These are phyloP conservation scores for Oreochromis aureus DNA, from an alignment of 2,113 vertebrate genomes.

Conservation along the genomic window DNA sequence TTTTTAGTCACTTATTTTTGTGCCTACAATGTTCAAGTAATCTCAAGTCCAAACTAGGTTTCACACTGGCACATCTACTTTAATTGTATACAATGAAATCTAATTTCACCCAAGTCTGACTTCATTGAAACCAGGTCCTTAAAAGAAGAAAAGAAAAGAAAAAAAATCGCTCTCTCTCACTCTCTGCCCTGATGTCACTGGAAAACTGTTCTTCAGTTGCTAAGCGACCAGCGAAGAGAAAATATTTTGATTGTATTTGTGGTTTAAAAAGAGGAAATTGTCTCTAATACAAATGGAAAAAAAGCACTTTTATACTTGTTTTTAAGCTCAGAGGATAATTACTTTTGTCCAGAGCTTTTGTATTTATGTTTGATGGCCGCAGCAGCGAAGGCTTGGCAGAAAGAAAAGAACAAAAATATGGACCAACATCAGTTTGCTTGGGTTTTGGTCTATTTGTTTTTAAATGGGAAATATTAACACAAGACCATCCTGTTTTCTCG, in stretches of 20 bases:
- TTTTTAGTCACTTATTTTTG: neutral
- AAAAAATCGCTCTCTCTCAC: constrained; percentile 9
- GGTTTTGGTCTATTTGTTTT: constrained; percentile 14
- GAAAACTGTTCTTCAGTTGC: constrained; percentile 74
- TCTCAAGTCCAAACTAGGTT: neutral
- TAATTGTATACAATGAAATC: constrained; percentile 31
- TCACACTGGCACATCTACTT: neutral
- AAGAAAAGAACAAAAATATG: constrained; percentile 15
- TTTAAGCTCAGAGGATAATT: constrained; percentile 39
- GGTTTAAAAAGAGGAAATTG: constrained; percentile 56
- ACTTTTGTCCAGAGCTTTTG: constrained; percentile 18
- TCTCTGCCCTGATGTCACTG: constrained; percentile 67
- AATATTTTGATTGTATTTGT: constrained; percentile 71
- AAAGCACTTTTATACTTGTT: constrained; percentile 54
- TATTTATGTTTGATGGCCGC: constrained; percentile 7
- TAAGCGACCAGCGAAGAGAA: constrained; percentile 69
- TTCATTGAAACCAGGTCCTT: constrained; percentile 43
- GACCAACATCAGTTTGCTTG: constrained; percentile 17
- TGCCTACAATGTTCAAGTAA: neutral
- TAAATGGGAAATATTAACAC: constrained; percentile 15
- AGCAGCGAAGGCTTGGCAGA: neutral
- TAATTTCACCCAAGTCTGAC: constrained; percentile 45
- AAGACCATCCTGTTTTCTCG: constrained; percentile 21
- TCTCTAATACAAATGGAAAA: constrained; percentile 43
- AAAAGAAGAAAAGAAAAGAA: neutral